Conservation (phyloP, 2,113 vertebrate genomes). For the Lagopus leucura region DNA sequence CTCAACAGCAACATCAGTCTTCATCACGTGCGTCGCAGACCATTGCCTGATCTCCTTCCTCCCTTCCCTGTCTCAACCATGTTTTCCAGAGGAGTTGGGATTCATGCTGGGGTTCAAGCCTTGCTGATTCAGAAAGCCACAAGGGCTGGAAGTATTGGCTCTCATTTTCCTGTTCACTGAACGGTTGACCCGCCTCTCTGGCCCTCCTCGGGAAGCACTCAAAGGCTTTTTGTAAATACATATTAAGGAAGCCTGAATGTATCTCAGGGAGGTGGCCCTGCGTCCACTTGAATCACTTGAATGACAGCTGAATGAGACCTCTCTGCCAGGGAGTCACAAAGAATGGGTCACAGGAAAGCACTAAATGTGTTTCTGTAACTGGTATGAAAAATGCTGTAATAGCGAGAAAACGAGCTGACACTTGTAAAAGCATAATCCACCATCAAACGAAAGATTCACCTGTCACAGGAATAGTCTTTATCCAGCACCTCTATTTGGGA, state of each 20-base stretch:
- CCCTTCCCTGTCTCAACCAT: background rate
- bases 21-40: background rate
- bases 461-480: constrained; percentile 26
- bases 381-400: constrained; percentile 11
- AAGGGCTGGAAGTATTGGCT: background rate
- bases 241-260: background rate
- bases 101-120: background rate
- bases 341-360: background rate
- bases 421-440: background rate
- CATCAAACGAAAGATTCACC: constrained; percentile 5
- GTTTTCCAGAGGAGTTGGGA: background rate
- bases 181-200: background rate
- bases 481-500: constrained; percentile 1
- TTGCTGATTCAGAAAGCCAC: background rate
- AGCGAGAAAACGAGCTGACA: background rate
- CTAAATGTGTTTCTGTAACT: background rate
- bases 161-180: background rate
- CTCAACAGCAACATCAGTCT: background rate
- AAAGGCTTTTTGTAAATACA: background rate
- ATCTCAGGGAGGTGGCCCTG: background rate
- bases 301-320: background rate
- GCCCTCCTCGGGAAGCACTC: background rate
- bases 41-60: background rate
- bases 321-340: background rate
- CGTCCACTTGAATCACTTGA: background rate